Percentiles rank a stretch among this genome's conserved stretches.
These are phyloP conservation scores for Drosophila pseudotalamancana DNA, from an alignment of 2,888 invertebrate genomes.

Conservation along the genomic window DNA sequence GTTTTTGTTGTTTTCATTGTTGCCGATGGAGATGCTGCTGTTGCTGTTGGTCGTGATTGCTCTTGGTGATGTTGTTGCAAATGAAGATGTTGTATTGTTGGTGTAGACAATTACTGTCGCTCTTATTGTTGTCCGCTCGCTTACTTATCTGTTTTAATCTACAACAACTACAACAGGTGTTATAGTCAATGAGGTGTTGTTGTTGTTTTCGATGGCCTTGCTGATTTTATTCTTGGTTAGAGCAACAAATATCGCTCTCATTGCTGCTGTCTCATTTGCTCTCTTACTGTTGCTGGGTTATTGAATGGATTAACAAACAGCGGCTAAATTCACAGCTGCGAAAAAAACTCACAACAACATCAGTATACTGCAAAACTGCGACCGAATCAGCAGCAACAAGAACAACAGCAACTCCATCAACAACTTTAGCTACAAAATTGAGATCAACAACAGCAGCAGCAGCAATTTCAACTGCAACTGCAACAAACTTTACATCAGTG, in stretches of 20 bases:
- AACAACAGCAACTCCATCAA: not conserved
- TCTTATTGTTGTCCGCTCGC: not conserved
- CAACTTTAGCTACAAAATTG: not conserved
- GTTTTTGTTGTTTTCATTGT: too few species aligned
- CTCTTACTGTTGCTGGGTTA: too few species aligned
- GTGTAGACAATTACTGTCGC: not conserved
- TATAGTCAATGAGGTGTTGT: too few species aligned
- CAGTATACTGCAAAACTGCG: not conserved
- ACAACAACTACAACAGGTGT: too few species aligned
- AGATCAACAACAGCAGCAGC: not conserved
- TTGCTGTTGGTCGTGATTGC: too few species aligned
- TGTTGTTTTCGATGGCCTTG: too few species aligned
- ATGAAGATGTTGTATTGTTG: not conserved
- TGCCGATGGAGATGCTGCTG: too few species aligned
- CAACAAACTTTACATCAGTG: not conserved
- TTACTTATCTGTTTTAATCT: too few species aligned
- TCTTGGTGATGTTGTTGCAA: slow-evolving; percentile 24
- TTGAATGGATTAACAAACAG: not conserved
- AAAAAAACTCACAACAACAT: not conserved
- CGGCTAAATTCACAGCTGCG: not conserved
- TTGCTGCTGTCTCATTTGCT: slow-evolving; percentile 1
- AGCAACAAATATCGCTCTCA: not conserved
- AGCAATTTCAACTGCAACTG: not conserved
- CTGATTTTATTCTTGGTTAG: slow-evolving; percentile 21
- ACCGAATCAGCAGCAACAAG: not conserved